Percentiles rank a stretch among this genome's conserved stretches.
Evolutionary conservation across 2,113 vertebrate species (phyloP).

Genomic region (Orthonyx spaldingii): DNA sequence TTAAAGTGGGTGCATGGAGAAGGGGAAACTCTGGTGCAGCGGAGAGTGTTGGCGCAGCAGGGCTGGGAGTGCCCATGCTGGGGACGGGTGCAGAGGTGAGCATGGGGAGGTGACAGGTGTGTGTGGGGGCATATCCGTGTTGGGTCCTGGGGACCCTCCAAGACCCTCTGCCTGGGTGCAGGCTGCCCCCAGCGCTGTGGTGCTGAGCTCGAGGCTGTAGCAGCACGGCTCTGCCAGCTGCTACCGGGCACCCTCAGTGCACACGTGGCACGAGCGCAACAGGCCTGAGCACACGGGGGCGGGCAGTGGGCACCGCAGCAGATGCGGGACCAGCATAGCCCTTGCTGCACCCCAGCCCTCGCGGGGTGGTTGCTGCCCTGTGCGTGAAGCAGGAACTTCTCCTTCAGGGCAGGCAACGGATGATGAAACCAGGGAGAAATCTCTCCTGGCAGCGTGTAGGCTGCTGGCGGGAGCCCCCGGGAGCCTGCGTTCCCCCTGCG

Average conservation of each 20-base stretch:
- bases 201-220: not conserved
- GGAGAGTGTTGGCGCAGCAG: not conserved
- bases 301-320: not conserved
- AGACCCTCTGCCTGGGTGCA: not conserved
- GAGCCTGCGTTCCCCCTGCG: conserved; percentile 25
- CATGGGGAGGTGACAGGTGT: accelerated
- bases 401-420: conserved; percentile 5
- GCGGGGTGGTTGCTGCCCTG: not conserved
- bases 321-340: not conserved
- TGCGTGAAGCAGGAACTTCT: not conserved
- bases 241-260: conserved; percentile 24
- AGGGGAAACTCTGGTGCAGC: not conserved
- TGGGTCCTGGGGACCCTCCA: not conserved
- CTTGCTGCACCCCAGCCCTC: not conserved
- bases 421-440: conserved; percentile 68
- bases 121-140: accelerated
- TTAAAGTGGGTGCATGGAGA: not conserved
- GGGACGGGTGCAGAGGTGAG: not conserved
- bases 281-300: not conserved
- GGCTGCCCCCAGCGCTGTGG: not conserved
- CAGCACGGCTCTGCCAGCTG: conserved; percentile 5
- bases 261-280: conserved; percentile 30
- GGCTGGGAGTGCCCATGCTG: not conserved
- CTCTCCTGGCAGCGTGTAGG: conserved; percentile 25
- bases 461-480: conserved; percentile 54